Evolutionary conservation across 2,113 vertebrate species (phyloP), one percentile per base, ranked within the genome.

Genomic region (Uria aalge): DNA sequence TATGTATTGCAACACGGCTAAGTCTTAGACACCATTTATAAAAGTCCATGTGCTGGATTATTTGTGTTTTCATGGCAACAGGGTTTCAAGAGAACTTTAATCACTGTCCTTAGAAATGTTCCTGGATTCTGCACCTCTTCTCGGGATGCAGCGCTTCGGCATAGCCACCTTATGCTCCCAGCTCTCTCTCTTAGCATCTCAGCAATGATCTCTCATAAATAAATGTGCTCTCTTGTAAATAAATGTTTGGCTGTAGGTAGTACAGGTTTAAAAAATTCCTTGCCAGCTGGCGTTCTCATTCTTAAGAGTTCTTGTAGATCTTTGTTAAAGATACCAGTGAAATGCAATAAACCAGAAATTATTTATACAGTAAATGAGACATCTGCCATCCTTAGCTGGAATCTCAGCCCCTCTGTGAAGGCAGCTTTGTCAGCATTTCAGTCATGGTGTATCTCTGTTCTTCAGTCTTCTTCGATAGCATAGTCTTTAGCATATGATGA

Each of bases 131-230:
- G 19, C 41, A 23, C 29, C 29, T 36, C 63, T 83, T 71, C 38
- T 59, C 1, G 0, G 38, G 52, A 17, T 59, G 57, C 57, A 59
- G 1, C 4, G 16, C 15, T 72, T 71, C 0, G 0, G 21, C 1
- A 1, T 22, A 59, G 78, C 29, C 57, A 73, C n/a, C 24, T 59
- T 32, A 47, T 41, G 20, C 59, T 66, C 40, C 15, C 30, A 79
- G 52, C 21, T 73, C 32, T 67, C 3, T 78, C 30, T 38, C 22
- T 50, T 24, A 62, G 53, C 9, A 62, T 69, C 48, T 56, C 24
- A 36, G 5, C 1, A 1, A 32, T 19, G 9, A 32, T 47, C 5
- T 53, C 34, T 59, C 4, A 0, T 59, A 60, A 88, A 41, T 40
- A 59, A 40, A 77, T 47, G 17, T 47, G 40, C 12, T 43, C 15